Base-by-base conservation (phyloP, 2,888 invertebrate species). In the Cistogaster globosa region DNA sequence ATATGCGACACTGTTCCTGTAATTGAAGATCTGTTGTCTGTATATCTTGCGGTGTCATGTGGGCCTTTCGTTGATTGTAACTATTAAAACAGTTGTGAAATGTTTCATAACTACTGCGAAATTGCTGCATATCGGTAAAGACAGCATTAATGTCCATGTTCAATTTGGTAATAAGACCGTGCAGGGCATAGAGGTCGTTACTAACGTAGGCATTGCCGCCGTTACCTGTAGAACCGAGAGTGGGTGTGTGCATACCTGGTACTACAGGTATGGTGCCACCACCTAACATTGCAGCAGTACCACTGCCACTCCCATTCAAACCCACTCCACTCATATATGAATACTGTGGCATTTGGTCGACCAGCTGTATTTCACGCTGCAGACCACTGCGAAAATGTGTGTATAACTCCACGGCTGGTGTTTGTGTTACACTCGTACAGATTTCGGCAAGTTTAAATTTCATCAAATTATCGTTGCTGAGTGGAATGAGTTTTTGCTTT, bases 321-420 rank as follows among this genome's bases (percentile, higher is more conserved):
- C 87, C 87, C 22, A 88, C 76, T 77, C 89, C 88, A 65, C 89
- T 88, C 88, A 91, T 90, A 80, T 89, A 91, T 22, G 90, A 86
- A 87, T 88, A 90, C 55, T 89, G 87, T 3, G 91, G 90, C 88
- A 90, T 89, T 69, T 90, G 90, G 53, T 91, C 87, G n/a, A 90
- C 88, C 86, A 92, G 87, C 88, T 92, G 90, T 85, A 92, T 87
- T 88, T 92, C 92, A 82, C 90, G 89, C 69, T 90, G 89, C 48
- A 92, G 86, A 60, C 92, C 92, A 86, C 88, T 90, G 57, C 92
- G 90, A 76, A 93, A 81, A 86, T 90, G 89, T 42, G 89, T 89
- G 76, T 92, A 93, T 14, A 92, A 89, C 74, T 92, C 91, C 22
- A 90, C 85, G 36, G 91, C 89, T 45, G 90, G 85, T 36, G 88